These are phyloP conservation scores for Campoletis sonorensis DNA, from an alignment of 1,140 invertebrate genomes.

Conservation along the genomic window DNA sequence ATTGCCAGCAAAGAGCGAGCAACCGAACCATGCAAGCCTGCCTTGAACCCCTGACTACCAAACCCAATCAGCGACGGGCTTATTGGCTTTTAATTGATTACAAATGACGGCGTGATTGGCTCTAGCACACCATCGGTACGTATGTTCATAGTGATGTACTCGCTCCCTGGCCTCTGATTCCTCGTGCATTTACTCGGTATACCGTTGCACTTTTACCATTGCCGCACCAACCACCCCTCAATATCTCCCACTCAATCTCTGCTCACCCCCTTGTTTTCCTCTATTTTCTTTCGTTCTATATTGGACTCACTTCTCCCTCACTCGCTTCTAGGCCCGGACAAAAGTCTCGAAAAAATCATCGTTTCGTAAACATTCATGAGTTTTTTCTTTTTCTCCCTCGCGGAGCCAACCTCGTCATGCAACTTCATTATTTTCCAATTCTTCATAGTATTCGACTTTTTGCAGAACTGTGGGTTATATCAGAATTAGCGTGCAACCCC, in stretches of 20 bases:
- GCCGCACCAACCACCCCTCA: conserved; percentile 13
- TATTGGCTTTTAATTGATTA: conserved; percentile 78
- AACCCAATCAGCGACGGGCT: conserved; percentile 71
- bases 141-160: conserved; percentile 20
- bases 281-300: conserved; percentile 26
- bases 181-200: conserved; percentile 24
- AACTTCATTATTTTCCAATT: not conserved
- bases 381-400: not conserved
- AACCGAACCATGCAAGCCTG: conserved; percentile 36
- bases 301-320: not conserved
- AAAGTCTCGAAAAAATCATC: conserved; percentile 2
- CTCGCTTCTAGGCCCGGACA: conserved; percentile 1
- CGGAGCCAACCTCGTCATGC: not conserved
- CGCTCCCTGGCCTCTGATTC: not conserved
- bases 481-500: too few species aligned
- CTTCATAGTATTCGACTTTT: not conserved
- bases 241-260: conserved; percentile 37
- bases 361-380: not conserved
- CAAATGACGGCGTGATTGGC: conserved; percentile 75
- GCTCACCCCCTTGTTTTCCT: not conserved
- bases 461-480: too few species aligned
- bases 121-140: conserved; percentile 50
- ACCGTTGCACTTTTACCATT: conserved; percentile 27
- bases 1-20: conserved; percentile 9
- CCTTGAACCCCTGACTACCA: conserved; percentile 53